A percentile compares a stretch with the other conserved stretches of the same genome.
phyloP scores from a whole-genome alignment of 2,888 invertebrate species.

The Apamea epomidion region DNA sequence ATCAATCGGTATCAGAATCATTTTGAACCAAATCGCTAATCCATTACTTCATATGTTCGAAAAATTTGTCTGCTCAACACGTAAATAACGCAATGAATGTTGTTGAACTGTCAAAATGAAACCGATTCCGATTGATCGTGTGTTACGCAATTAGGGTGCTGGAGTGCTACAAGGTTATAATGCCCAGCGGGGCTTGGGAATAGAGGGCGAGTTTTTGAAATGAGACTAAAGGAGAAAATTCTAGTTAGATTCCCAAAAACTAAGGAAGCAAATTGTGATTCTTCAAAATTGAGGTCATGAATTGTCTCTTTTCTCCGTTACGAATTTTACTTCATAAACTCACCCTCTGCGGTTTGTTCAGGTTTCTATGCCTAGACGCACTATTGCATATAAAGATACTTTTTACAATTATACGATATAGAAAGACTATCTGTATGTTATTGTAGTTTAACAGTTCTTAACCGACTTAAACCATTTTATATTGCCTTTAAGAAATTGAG shows the following conservation, averaged over 20 bases:
- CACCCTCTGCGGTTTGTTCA: not conserved
- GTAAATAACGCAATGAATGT: too few relatives aligned
- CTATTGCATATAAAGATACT: slow-evolving; percentile 4
- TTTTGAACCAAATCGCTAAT: too few relatives aligned
- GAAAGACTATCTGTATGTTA: not conserved
- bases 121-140: too few relatives aligned
- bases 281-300: not conserved
- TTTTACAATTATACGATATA: slow-evolving; percentile 15
- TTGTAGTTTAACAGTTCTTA: slow-evolving; percentile 7
- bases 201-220: not conserved
- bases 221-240: not conserved
- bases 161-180: not conserved
- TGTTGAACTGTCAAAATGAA: too few relatives aligned
- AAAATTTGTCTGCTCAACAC: too few relatives aligned
- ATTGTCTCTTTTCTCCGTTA: not conserved
- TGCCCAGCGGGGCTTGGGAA: too few relatives aligned
- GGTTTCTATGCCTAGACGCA: not conserved
- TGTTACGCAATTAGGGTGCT: too few relatives aligned
- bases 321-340: slow-evolving; percentile 1
- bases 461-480: slow-evolving; percentile 6
- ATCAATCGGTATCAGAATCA: too few relatives aligned
- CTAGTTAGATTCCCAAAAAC: not conserved
- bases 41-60: too few relatives aligned
- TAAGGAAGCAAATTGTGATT: not conserved
- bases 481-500: not conserved